These are phyloP conservation scores for Sturnira hondurensis DNA, from an alignment of 2,113 vertebrate genomes.

Conservation along the genomic window DNA sequence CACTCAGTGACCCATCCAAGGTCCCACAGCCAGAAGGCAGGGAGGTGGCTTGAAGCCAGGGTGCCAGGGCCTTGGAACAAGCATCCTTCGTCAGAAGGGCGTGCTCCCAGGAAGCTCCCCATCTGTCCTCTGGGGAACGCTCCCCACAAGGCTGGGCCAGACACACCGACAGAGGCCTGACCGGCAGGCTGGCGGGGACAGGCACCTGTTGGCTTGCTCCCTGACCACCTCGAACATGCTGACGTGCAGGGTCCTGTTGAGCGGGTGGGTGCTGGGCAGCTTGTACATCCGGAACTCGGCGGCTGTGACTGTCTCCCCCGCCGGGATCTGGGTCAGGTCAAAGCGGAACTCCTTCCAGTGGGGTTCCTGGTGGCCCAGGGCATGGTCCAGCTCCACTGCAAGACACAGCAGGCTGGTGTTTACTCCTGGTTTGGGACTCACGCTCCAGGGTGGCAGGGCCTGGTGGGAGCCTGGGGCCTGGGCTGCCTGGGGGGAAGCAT, in stretches of 20 bases:
- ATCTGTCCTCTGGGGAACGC: not conserved
- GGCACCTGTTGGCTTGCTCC: constrained; percentile 87
- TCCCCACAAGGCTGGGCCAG: not conserved
- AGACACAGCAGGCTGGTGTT: not conserved
- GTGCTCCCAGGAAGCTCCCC: not conserved
- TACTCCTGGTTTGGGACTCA: accelerated
- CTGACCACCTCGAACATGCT: constrained; percentile 90
- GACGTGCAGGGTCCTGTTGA: constrained; percentile 90
- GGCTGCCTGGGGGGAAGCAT: not conserved
- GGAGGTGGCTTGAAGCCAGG: not conserved
- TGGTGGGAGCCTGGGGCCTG: not conserved
- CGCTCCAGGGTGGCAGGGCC: not conserved
- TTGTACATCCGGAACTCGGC: constrained; percentile 97
- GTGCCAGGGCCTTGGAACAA: not conserved
- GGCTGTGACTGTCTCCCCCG: constrained; percentile 87
- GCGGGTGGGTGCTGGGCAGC: constrained; percentile 80
- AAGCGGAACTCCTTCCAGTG: constrained; percentile 98
- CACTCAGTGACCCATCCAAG: not conserved
- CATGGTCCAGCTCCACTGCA: constrained; percentile 91
- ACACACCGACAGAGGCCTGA: not conserved
- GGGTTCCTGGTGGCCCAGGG: constrained; percentile 86
- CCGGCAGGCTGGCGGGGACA: not conserved
- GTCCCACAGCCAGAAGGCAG: not conserved
- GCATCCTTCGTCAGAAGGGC: not conserved
- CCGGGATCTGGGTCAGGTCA: constrained; percentile 92